Percentiles rank a stretch among this genome's conserved stretches.
Evolutionary conservation across 2,888 invertebrate genomes (phyloP).

Genomic region (Heteromurus nitidus): DNA sequence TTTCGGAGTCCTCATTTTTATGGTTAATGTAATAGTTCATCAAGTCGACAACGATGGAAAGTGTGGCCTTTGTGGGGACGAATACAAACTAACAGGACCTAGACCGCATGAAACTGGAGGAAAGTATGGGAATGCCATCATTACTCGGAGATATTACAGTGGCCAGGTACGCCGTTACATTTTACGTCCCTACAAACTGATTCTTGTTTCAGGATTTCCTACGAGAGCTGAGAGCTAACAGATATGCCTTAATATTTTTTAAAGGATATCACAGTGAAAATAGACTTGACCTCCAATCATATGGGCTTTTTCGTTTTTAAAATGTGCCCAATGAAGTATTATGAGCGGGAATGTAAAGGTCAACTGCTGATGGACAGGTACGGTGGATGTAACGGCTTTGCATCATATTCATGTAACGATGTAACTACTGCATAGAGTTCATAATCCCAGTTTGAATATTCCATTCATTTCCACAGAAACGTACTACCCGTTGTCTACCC

Average conservation of each 20-base stretch:
- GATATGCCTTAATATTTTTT: too few species aligned
- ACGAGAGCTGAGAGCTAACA: too few species aligned
- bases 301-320: constrained; percentile 90
- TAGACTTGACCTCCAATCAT: constrained; percentile 93
- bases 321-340: constrained; percentile 90
- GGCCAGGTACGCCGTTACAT: constrained; percentile 81
- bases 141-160: constrained; percentile 86
- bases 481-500: constrained; percentile 40
- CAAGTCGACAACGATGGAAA: constrained; percentile 78
- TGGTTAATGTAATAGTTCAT: too few species aligned
- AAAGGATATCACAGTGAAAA: constrained; percentile 88
- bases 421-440: too few species aligned
- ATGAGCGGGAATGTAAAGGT: constrained; percentile 82
- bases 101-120: constrained; percentile 94
- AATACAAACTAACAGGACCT: constrained; percentile 83
- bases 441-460: neutral
- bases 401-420: too few species aligned
- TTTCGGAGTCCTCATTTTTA: too few species aligned
- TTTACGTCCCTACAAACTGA: neutral
- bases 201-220: too few species aligned
- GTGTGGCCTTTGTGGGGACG: constrained; percentile 94
- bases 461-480: constrained; percentile 24
- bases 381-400: constrained; percentile 42
- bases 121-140: constrained; percentile 89
- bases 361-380: constrained; percentile 89